A percentile compares a stretch with the other conserved stretches of the same genome.
phyloP scores from a whole-genome alignment of 2,113 vertebrate genomes.

The Edolisoma coerulescens region DNA sequence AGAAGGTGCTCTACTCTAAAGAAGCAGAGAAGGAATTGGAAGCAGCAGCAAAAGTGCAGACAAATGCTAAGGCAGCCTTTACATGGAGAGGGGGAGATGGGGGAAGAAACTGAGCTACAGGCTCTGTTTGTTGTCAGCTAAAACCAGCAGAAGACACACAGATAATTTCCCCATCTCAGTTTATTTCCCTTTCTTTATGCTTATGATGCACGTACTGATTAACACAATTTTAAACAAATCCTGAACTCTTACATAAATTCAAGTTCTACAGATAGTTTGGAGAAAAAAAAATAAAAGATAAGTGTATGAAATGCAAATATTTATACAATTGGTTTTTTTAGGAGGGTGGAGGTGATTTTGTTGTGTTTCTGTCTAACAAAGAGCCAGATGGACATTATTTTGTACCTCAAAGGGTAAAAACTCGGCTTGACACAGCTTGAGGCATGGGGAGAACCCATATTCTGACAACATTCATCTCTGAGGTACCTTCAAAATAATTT shows the following conservation, averaged over 20 bases:
- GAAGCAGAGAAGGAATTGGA: not conserved
- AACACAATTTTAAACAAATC: not conserved
- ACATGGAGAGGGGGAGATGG: not conserved
- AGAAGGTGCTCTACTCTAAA: not conserved
- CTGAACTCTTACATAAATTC: not conserved
- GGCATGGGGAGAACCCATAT: not conserved
- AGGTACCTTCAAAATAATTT: not conserved
- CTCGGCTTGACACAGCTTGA: not conserved
- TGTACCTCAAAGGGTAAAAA: not conserved
- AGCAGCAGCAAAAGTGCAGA: not conserved
- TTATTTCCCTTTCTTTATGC: constrained; percentile 29
- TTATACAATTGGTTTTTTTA: not conserved
- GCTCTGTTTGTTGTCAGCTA: constrained; percentile 29
- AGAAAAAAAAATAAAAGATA: not conserved
- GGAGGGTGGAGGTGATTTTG: not conserved
- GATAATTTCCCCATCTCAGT: not conserved
- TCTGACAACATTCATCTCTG: not conserved
- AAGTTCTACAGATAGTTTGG: not conserved
- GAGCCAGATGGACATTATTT: not conserved
- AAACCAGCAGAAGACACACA: not conserved
- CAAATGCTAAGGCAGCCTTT: not conserved
- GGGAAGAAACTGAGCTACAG: not conserved
- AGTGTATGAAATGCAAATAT: not conserved
- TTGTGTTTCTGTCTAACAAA: not conserved
- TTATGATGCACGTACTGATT: not conserved